phyloP scores from a whole-genome alignment of 2,888 invertebrate species.

The Campaea margaritaria region DNA sequence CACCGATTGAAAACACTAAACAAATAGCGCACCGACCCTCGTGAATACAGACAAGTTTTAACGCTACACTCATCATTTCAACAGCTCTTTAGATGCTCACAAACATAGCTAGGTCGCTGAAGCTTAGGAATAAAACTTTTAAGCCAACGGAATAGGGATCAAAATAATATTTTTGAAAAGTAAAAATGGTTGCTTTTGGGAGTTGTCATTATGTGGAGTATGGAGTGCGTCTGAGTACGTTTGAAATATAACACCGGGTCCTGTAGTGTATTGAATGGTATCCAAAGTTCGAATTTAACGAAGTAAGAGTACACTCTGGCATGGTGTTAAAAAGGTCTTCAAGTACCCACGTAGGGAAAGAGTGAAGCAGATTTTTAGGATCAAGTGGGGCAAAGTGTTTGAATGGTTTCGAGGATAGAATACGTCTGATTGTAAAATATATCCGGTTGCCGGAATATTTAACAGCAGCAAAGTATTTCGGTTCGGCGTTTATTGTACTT shows the following conservation, averaged over 20 bases:
- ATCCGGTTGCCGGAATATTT: conserved; percentile 25
- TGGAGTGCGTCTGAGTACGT: conserved; percentile 57
- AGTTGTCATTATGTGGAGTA: conserved; percentile 42
- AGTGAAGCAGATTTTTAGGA: conserved; percentile 33
- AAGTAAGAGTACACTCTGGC: conserved; percentile 43
- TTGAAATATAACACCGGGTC: conserved; percentile 38
- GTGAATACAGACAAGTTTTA: conserved; percentile 50
- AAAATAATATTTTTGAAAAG: conserved; percentile 9
- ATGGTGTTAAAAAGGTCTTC: conserved; percentile 50
- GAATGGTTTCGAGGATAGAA: conserved; percentile 28
- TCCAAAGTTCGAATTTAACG: conserved; percentile 46
- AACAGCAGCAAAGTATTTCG: conserved; percentile 20
- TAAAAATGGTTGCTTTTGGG: conserved; percentile 31
- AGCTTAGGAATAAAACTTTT: conserved; percentile 9
- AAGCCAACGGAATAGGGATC: conserved; percentile 16
- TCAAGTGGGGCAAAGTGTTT: conserved; percentile 26
- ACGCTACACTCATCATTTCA: conserved; percentile 51
- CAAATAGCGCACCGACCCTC: conserved; percentile 54
- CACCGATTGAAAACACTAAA: conserved; percentile 49
- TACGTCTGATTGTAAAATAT: conserved; percentile 31
- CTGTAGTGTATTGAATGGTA: conserved; percentile 32
- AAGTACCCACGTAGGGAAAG: conserved; percentile 37
- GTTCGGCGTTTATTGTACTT: conserved; percentile 11
- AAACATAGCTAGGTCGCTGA: conserved; percentile 37
- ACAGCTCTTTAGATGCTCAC: conserved; percentile 50